A percentile compares a stretch with the other conserved stretches of the same genome.
Conservation (phyloP, 2,888 invertebrate species). For the Nemurella pictetii region DNA sequence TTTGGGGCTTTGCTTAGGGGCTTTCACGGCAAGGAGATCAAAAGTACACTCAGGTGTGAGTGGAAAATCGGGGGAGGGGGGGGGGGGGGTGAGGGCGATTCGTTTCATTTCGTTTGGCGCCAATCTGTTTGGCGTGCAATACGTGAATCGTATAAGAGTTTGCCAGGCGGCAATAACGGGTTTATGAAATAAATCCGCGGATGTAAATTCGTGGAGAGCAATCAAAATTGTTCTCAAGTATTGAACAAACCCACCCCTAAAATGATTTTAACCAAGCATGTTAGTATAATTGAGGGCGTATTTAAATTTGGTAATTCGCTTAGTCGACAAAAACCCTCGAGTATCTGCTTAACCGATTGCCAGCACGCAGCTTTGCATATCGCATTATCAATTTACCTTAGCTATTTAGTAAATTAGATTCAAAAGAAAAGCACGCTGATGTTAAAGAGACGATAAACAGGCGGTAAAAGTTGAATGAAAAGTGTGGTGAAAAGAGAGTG, state of each 20-base stretch:
- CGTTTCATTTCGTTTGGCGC: background rate
- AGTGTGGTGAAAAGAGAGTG: constrained; percentile 25
- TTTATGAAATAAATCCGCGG: background rate
- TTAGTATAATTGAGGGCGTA: too few species aligned
- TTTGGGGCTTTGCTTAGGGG: constrained; percentile 18
- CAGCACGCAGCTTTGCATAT: background rate
- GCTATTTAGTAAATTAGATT: constrained; percentile 17
- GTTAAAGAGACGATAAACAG: constrained; percentile 29
- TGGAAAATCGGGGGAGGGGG: background rate
- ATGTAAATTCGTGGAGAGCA: too few species aligned
- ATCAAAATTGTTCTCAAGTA: too few species aligned
- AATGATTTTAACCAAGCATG: too few species aligned
- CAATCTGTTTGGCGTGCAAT: background rate
- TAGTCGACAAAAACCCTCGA: background rate
- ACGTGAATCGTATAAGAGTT: background rate
- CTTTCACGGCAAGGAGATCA: constrained; percentile 19
- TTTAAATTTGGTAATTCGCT: background rate
- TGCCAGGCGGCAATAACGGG: too few species aligned
- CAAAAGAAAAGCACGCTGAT: background rate
- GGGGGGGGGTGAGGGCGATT: too few species aligned
- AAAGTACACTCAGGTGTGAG: constrained; percentile 7
- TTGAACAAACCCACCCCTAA: too few species aligned
- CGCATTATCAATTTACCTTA: background rate
- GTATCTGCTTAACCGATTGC: background rate
- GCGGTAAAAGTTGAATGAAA: constrained; percentile 28